Percentiles rank a stretch among this genome's conserved stretches.
Conservation (phyloP, 2,113 vertebrate genomes). For the Eolophus roseicapilla region DNA sequence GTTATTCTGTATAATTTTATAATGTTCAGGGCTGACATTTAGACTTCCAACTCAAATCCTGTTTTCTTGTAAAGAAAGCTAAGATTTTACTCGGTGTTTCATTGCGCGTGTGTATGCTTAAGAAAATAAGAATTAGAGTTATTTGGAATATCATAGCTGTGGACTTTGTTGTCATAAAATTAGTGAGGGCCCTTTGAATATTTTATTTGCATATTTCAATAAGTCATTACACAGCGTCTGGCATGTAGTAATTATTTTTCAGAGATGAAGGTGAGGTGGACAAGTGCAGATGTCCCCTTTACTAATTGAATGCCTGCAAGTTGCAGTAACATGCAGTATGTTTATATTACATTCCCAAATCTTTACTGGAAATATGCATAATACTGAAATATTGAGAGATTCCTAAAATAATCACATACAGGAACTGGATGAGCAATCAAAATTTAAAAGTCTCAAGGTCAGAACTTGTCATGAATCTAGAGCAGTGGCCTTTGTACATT, state of each 20-base stretch:
- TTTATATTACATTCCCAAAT: neutral
- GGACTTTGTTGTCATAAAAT: neutral
- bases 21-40: constrained; percentile 68
- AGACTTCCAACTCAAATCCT: constrained; percentile 47
- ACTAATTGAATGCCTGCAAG: neutral
- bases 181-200: neutral
- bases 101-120: neutral
- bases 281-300: neutral
- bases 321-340: neutral
- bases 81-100: neutral
- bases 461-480: neutral
- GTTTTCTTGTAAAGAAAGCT: constrained; percentile 21
- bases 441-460: neutral
- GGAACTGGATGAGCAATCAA: neutral
- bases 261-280: neutral
- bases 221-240: neutral
- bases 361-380: neutral
- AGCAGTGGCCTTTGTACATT: neutral
- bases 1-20: constrained; percentile 71
- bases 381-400: neutral
- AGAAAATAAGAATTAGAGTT: neutral
- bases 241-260: constrained; percentile 31
- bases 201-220: neutral
- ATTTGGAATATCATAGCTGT: neutral
- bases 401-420: neutral